Evolutionary conservation across 2,113 vertebrate species (phyloP).

Genomic region (Scalopus aquaticus): DNA sequence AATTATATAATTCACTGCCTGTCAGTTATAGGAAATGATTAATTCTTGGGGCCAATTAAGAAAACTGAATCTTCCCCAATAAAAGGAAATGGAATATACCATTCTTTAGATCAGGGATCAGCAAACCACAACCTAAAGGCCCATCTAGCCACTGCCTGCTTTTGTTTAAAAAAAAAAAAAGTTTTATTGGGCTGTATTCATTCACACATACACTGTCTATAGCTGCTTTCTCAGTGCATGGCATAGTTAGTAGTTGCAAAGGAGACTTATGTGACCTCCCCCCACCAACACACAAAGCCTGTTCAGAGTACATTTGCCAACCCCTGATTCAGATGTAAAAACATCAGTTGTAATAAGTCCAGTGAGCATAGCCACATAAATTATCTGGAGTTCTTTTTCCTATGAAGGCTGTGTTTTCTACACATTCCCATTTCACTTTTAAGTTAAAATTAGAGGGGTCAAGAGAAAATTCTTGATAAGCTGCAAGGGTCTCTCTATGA

Average conservation of each 20-base stretch:
- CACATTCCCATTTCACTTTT: neutral
- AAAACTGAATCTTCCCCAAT: neutral
- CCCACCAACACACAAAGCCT: neutral
- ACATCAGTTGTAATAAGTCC: neutral
- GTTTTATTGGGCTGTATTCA: neutral
- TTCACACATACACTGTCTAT: neutral
- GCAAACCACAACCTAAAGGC: neutral
- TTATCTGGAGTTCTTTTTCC: neutral
- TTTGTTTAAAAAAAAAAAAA: neutral
- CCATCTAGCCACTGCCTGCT: neutral
- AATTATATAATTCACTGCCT: neutral
- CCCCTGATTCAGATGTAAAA: neutral
- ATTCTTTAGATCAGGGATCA: neutral
- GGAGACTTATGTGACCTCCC: neutral
- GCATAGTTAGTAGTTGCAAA: neutral
- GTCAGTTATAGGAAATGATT: neutral
- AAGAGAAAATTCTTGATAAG: conserved; percentile 8
- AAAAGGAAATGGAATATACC: neutral
- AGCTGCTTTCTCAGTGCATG: neutral
- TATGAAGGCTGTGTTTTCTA: neutral
- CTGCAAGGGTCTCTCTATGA: neutral
- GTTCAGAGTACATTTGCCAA: neutral
- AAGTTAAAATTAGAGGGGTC: neutral
- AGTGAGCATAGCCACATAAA: neutral
- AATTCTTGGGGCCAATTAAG: neutral